These are phyloP conservation scores for Reticulitermes speratus DNA, from an alignment of 1,140 invertebrate species.

Conservation along the genomic window DNA sequence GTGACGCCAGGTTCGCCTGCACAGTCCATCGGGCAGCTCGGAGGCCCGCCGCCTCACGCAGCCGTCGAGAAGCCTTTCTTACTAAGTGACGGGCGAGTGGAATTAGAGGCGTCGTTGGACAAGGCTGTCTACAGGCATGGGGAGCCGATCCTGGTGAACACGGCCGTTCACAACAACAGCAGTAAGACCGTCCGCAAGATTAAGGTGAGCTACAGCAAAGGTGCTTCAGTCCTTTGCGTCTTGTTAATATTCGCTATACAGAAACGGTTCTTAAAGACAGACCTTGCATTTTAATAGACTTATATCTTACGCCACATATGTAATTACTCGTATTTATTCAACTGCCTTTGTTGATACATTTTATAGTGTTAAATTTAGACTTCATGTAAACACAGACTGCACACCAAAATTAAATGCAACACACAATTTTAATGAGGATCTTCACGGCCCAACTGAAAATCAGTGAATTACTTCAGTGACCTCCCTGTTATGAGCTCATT, in stretches of 20 bases:
- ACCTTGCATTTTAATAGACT: not conserved
- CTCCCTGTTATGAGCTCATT: too few species aligned
- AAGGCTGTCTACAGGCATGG: constrained; percentile 92
- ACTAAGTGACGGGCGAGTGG: constrained; percentile 63
- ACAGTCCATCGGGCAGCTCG: not conserved
- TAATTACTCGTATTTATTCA: too few species aligned
- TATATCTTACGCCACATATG: too few species aligned
- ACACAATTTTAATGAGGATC: too few species aligned
- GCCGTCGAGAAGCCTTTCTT: constrained; percentile 60
- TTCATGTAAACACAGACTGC: too few species aligned
- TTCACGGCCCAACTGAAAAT: too few species aligned
- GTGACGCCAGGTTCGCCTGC: not conserved
- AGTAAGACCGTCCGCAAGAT: constrained; percentile 93
- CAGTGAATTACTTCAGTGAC: too few species aligned
- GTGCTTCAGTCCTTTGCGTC: not conserved
- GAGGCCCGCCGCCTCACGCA: constrained; percentile 44
- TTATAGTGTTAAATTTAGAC: too few species aligned
- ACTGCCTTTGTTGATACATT: too few species aligned
- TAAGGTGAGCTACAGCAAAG: constrained; percentile 60
- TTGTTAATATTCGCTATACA: not conserved
- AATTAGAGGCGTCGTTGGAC: constrained; percentile 87
- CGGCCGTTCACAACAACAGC: constrained; percentile 90
- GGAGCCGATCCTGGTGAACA: constrained; percentile 83
- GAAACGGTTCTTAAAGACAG: not conserved
- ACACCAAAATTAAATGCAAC: too few species aligned